Base-by-base conservation (phyloP, 2,888 invertebrate genomes). In the Gastracanthus pulcherrimus region DNA sequence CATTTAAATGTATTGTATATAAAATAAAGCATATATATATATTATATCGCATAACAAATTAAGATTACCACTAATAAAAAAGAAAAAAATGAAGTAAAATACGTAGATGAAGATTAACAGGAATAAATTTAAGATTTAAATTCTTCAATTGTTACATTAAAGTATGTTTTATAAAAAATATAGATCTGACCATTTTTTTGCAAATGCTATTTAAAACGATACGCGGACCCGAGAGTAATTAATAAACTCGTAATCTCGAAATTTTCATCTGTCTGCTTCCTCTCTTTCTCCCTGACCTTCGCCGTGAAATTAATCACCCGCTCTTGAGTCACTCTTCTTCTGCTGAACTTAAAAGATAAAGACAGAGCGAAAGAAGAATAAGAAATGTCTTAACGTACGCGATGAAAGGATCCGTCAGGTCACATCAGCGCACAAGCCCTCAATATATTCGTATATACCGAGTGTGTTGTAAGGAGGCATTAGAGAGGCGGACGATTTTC, bases 371-470 rank as follows among this genome's bases (percentile, higher is more conserved):
- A 26, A 45, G 45, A 48, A 16, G 3, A 41, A 26, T 7, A 29
- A 72, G 34, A n/a, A 64, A 48, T 26, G 9, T 23, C 34, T 34
- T 64, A 48, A 60, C 36, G 41, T 45, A 11, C 3, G 7, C 51
- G 51, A 66, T 38, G 75, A 76, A 76, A 76, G 51, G 75, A 34
- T 62, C 34, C 34, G 48, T 75, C 34, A 36, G 74, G 60, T 74
- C 62, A 74, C 45, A 41, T 62, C 48, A 60, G 23, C 41, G 26
- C 41, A n/a, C 29, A 16, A 38, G 16, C 31, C n/a, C 19, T 38
- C 31, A 16, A 48, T 55, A 36, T 19, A 31, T 69, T 29, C 36
- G 31, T 71, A 29, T 29, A 41, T 38, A 71, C 34, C 19, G 23
- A 55, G 29, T 45, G n/a, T n/a, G 45, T 62, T 62, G 31, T 7